phyloP scores from a whole-genome alignment of 2,888 invertebrate species.

The Athripsodes cinereus region DNA sequence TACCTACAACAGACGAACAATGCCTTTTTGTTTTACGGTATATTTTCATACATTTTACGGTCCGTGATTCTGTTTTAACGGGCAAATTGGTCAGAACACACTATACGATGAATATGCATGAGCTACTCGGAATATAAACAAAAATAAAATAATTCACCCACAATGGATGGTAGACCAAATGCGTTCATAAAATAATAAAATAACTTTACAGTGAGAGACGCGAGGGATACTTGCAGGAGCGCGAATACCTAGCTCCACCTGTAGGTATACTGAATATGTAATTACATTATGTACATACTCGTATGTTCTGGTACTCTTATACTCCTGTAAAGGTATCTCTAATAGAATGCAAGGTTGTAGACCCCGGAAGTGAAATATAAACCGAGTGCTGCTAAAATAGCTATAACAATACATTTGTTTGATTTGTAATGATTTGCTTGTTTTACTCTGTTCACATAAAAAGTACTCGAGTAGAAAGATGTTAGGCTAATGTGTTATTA shows the following conservation, averaged over 20 bases:
- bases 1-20: constrained; percentile 26
- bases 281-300: not conserved
- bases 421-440: constrained; percentile 11
- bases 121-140: constrained; percentile 27
- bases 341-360: constrained; percentile 13
- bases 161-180: constrained; percentile 13
- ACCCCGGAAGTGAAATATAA: constrained; percentile 17
- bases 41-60: constrained; percentile 29
- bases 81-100: constrained; percentile 28
- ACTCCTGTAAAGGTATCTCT: too few relatives aligned
- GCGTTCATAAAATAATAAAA: constrained; percentile 4
- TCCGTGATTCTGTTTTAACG: constrained; percentile 28
- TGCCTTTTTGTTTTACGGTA: constrained; percentile 29
- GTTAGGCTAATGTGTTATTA: not conserved
- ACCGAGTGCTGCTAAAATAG: constrained; percentile 8
- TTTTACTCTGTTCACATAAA: constrained; percentile 1
- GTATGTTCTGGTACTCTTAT: too few relatives aligned
- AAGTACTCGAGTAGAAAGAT: constrained; percentile 1
- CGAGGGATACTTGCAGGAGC: not conserved
- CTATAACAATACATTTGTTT: constrained; percentile 13
- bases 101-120: constrained; percentile 27
- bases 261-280: not conserved
- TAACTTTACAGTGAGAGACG: not conserved
- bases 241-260: not conserved
- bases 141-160: constrained; percentile 22